A percentile compares a stretch with the other conserved stretches of the same genome.
phyloP scores from a whole-genome alignment of 1,140 invertebrate species.

The Papilio aristodemus region DNA sequence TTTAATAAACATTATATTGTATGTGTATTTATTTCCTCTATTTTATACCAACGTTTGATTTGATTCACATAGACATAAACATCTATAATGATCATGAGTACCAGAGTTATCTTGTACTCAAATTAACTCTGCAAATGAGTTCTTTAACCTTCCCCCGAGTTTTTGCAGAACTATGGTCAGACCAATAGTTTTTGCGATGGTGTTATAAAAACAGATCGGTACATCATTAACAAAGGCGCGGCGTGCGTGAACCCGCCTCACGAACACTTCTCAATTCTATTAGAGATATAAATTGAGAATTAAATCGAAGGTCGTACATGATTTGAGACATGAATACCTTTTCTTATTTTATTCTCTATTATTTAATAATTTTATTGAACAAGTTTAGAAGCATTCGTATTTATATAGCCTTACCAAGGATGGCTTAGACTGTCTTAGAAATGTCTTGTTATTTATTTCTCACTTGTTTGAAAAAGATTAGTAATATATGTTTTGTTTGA shows the following conservation, averaged over 20 bases:
- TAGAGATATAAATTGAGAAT: not conserved
- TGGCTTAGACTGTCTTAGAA: no score
- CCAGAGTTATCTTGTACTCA: not conserved
- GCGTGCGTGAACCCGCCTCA: not conserved
- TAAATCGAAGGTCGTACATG: not conserved
- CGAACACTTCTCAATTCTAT: not conserved
- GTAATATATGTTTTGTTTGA: slow-evolving; percentile 41
- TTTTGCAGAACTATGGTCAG: slow-evolving; percentile 27
- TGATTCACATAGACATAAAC: no score
- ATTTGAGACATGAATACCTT: no score
- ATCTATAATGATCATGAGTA: not conserved
- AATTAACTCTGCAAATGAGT: slow-evolving; percentile 33
- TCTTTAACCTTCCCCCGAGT: slow-evolving; percentile 35
- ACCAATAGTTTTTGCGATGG: not conserved
- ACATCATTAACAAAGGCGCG: slow-evolving; percentile 7
- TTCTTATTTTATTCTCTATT: no score
- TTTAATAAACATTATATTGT: no score
- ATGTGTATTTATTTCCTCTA: no score
- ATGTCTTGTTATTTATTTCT: no score
- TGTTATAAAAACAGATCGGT: not conserved
- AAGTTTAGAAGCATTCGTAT: no score
- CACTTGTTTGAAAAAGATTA: not conserved
- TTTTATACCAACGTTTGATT: no score
- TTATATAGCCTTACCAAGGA: no score
- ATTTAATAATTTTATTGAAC: no score